Conservation (phyloP, 2,888 invertebrate species). For the Nomada ruficornis region DNA sequence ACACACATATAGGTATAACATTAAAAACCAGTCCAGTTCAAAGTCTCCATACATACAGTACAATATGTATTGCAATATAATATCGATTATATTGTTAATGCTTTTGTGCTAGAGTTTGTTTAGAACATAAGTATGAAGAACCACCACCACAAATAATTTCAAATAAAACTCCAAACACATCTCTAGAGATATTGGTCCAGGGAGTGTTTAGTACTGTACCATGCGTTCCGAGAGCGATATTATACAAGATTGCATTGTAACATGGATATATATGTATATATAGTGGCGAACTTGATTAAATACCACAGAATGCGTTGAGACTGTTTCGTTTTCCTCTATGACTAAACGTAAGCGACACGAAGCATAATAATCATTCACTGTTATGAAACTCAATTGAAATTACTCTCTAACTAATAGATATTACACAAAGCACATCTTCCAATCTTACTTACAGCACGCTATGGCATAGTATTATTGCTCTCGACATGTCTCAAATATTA, state of each 20-base stretch:
- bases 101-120: conserved; percentile 31
- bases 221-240: conserved; percentile 62
- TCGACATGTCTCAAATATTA: conserved; percentile 25
- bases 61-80: conserved; percentile 3
- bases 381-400: conserved; percentile 39
- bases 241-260: conserved; percentile 37
- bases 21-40: conserved; percentile 24
- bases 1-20: conserved; percentile 22
- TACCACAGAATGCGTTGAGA: conserved; percentile 53
- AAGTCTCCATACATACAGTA: conserved; percentile 19
- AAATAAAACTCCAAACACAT: conserved; percentile 45
- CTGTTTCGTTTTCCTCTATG: conserved; percentile 69
- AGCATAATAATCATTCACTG: conserved; percentile 57
- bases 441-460: conserved; percentile 45
- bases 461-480: conserved; percentile 39
- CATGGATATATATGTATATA: conserved; percentile 10
- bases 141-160: conserved; percentile 65
- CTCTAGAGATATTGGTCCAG: conserved; percentile 48
- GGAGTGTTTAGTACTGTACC: conserved; percentile 70
- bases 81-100: conserved; percentile 38
- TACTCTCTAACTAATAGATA: conserved; percentile 30
- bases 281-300: conserved; percentile 30
- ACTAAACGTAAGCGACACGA: conserved; percentile 58
- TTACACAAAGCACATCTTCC: conserved; percentile 51
- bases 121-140: conserved; percentile 45